Percentiles rank a stretch among this genome's conserved stretches.
Conservation (phyloP, 2,797 vertebrate genomes). For the Neopelma chrysocephalum region DNA sequence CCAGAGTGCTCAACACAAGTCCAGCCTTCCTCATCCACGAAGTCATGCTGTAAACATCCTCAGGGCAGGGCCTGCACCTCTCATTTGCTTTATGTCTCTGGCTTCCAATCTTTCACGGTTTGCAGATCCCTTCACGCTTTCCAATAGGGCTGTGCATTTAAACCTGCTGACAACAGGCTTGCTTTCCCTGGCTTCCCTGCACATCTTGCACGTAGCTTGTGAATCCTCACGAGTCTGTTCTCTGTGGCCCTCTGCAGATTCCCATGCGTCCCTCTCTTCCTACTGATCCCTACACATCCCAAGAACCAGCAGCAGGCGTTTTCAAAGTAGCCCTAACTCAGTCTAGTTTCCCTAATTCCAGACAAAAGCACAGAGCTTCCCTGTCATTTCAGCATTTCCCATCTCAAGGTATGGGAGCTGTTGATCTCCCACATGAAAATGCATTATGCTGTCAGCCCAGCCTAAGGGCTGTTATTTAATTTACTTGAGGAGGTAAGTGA, state of each 20-base stretch:
- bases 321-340: background rate
- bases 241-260: background rate
- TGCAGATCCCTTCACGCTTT: slow-evolving; percentile 16
- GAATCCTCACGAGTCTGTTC: background rate
- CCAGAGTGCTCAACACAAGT: background rate
- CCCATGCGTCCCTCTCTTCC: background rate
- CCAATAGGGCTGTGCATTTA: background rate
- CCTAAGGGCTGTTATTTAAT: slow-evolving; percentile 71
- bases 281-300: background rate
- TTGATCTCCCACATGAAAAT: slow-evolving; percentile 65
- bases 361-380: slow-evolving; percentile 6
- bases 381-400: slow-evolving; percentile 19
- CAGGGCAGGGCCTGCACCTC: slow-evolving; percentile 46
- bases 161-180: slow-evolving; percentile 40
- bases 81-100: slow-evolving; percentile 12
- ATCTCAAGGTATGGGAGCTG: slow-evolving; percentile 60
- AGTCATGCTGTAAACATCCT: slow-evolving; percentile 11
- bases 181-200: slow-evolving; percentile 1
- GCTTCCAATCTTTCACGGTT: slow-evolving; percentile 25
- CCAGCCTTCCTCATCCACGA: background rate
- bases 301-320: background rate
- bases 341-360: background rate
- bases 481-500: slow-evolving; percentile 71
- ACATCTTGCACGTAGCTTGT: slow-evolving; percentile 7
- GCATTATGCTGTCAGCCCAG: slow-evolving; percentile 61